Percentiles rank a stretch among this genome's conserved stretches.
These are phyloP conservation scores for Crenuchus spilurus DNA, from an alignment of 2,797 vertebrate genomes.

Conservation along the genomic window DNA sequence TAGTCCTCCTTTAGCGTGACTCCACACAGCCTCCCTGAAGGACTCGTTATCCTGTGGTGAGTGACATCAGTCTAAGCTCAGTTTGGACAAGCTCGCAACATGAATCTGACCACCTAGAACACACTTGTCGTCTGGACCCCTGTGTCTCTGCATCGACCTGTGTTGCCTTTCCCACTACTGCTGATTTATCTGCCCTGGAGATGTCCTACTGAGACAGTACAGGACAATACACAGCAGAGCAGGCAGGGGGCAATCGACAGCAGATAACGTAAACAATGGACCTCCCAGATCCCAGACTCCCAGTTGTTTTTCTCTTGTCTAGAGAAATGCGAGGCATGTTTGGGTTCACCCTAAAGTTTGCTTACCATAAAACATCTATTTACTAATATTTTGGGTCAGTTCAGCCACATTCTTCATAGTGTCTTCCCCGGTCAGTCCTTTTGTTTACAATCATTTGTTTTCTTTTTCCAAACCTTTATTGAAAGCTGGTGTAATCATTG, in stretches of 20 bases:
- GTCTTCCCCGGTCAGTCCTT: too few relatives aligned
- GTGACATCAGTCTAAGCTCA: constrained; percentile 41
- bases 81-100: constrained; percentile 62
- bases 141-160: constrained; percentile 74
- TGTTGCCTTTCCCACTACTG: constrained; percentile 63
- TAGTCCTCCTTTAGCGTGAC: constrained; percentile 12
- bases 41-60: constrained; percentile 53
- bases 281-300: constrained; percentile 20
- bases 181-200: constrained; percentile 71
- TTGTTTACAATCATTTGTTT: neutral
- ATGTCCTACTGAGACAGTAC: constrained; percentile 72
- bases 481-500: neutral
- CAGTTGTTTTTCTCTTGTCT: constrained; percentile 3
- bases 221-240: constrained; percentile 59
- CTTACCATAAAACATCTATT: too few relatives aligned
- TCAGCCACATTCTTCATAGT: too few relatives aligned
- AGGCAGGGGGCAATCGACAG: constrained; percentile 35
- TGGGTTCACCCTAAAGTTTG: neutral
- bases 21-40: constrained; percentile 39
- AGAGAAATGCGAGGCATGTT: neutral
- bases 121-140: constrained; percentile 67
- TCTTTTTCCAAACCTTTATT: neutral
- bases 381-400: too few relatives aligned
- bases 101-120: constrained; percentile 33
- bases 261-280: constrained; percentile 19